Evolutionary conservation across 2,113 vertebrate species (phyloP).

Genomic region (Oplegnathus fasciatus): DNA sequence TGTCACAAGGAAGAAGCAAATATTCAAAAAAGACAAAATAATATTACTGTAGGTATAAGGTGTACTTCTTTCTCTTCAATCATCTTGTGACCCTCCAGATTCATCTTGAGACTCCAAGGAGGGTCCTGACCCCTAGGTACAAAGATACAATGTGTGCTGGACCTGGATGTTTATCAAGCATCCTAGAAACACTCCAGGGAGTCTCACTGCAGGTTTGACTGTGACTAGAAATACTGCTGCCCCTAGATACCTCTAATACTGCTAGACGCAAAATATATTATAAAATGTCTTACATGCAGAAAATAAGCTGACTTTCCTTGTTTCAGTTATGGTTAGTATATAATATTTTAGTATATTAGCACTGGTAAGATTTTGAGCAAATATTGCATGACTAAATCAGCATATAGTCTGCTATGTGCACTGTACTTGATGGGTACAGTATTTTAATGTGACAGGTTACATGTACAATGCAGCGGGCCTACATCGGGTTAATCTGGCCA

Average conservation of each 20-base stretch:
- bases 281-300: not conserved
- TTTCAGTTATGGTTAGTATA: not conserved
- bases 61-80: not conserved
- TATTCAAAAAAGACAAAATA: not conserved
- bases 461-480: not conserved
- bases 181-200: not conserved
- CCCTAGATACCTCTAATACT: not conserved
- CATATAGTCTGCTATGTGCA: not conserved
- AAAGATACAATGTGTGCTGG: not conserved
- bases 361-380: not conserved
- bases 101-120: not conserved
- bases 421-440: not conserved
- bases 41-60: not conserved
- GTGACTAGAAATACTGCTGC: not conserved
- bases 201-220: not conserved
- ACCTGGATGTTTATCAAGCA: constrained; percentile 8
- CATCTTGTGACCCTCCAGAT: not conserved
- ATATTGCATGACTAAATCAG: not conserved
- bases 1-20: not conserved
- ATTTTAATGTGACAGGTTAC: not conserved
- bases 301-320: not conserved
- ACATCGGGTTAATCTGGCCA: too few species aligned
- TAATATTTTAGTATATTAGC: not conserved
- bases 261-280: not conserved
- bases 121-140: not conserved